A percentile compares a stretch with the other conserved stretches of the same genome.
phyloP scores from a whole-genome alignment of 1,140 invertebrate species.

The Hyphantria cunea region DNA sequence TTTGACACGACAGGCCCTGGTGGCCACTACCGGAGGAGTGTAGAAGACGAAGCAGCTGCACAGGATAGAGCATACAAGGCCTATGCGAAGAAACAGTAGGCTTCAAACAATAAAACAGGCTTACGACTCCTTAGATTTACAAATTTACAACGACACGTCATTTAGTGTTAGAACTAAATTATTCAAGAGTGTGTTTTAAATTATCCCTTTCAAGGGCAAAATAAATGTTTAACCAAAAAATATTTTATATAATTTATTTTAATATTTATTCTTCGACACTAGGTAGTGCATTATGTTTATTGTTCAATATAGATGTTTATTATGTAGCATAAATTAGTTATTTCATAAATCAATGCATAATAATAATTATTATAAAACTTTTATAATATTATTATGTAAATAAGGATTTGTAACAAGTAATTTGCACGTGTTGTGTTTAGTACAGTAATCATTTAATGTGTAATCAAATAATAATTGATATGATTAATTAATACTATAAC shows the following conservation, averaged over 20 bases:
- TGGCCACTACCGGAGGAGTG: slow-evolving; percentile 84
- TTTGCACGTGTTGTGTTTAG: slow-evolving; percentile 31
- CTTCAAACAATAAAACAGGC: slow-evolving; percentile 35
- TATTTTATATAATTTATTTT: slow-evolving; percentile 44
- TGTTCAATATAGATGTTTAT: slow-evolving; percentile 35
- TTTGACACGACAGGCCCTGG: slow-evolving; percentile 81
- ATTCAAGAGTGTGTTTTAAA: slow-evolving; percentile 41
- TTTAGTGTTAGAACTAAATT: slow-evolving; percentile 31
- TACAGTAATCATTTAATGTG: slow-evolving; percentile 34
- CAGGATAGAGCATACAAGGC: slow-evolving; percentile 83
- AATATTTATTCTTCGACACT: slow-evolving; percentile 50
- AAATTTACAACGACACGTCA: slow-evolving; percentile 60
- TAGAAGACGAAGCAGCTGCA: slow-evolving; percentile 82
- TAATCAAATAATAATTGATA: slow-evolving; percentile 46
- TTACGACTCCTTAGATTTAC: slow-evolving; percentile 65
- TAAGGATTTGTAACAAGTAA: slow-evolving; percentile 28
- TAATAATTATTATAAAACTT: slow-evolving; percentile 14
- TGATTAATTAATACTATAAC: slow-evolving; percentile 29
- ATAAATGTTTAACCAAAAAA: slow-evolving; percentile 42
- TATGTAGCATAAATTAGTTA: slow-evolving; percentile 25
- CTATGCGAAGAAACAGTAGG: slow-evolving; percentile 70
- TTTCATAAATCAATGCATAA: slow-evolving; percentile 19
- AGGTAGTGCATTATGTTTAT: too few relatives aligned
- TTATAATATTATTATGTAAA: slow-evolving; percentile 34
- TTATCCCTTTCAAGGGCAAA: slow-evolving; percentile 42